phyloP scores from a whole-genome alignment of 53 echinoderm and acorn worm genomes.

The Mesocentrotus franciscanus region DNA sequence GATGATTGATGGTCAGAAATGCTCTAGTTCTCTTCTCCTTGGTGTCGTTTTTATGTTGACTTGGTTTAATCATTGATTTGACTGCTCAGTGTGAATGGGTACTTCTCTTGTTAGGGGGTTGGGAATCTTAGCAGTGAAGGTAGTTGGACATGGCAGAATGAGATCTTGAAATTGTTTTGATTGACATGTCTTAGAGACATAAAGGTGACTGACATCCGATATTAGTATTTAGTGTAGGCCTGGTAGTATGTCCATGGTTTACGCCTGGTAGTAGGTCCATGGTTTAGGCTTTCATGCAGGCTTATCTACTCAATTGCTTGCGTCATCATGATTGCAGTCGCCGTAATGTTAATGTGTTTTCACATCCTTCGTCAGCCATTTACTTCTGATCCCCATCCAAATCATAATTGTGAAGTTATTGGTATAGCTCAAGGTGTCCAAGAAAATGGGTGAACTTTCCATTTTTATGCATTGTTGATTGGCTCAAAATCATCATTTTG shows the following conservation, averaged over 20 bases:
- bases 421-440: too few species aligned
- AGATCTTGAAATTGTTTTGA: background rate
- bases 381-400: too few species aligned
- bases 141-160: background rate
- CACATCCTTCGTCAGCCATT: too few species aligned
- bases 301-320: background rate
- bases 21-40: background rate
- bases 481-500: too few species aligned
- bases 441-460: too few species aligned
- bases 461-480: too few species aligned
- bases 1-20: slow-evolving; percentile 30
- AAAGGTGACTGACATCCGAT: background rate
- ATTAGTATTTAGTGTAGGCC: background rate
- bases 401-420: too few species aligned
- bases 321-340: too few species aligned
- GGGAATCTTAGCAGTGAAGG: background rate
- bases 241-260: too few species aligned
- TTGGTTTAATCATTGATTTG: slow-evolving; percentile 38
- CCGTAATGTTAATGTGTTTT: too few species aligned
- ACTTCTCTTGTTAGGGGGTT: slow-evolving; percentile 22
- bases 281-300: background rate
- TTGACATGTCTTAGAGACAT: background rate
- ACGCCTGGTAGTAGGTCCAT: background rate
- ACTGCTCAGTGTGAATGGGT: background rate
- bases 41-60: slow-evolving; percentile 5